Conservation (phyloP, 2,113 vertebrate species). For the Trogon surrucura region DNA sequence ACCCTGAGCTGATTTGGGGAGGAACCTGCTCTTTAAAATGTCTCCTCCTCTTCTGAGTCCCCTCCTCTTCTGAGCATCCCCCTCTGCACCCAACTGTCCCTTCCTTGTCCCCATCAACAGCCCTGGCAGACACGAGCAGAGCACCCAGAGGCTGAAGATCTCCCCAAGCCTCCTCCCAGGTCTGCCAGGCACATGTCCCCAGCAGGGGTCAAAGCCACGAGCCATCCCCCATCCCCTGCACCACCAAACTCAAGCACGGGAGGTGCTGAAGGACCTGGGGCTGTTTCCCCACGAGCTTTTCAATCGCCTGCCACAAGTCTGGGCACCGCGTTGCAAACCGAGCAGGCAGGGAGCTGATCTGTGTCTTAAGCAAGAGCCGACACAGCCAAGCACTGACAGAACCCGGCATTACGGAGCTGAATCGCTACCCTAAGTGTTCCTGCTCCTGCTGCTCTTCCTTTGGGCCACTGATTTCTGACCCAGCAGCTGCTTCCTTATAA, state of each 20-base stretch:
- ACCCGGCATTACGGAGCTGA: rapidly evolving
- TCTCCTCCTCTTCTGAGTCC: neutral
- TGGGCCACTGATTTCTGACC: neutral
- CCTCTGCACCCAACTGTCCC: neutral
- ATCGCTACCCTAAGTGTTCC: neutral
- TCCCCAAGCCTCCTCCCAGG: neutral
- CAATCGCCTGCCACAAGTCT: rapidly evolving
- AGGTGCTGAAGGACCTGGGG: neutral
- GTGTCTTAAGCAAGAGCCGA: neutral
- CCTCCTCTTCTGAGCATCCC: neutral
- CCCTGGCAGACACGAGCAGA: neutral
- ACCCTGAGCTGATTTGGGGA: neutral
- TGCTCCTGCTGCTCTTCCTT: neutral
- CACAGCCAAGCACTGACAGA: neutral
- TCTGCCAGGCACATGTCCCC: neutral
- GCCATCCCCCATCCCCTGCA: neutral
- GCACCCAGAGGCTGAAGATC: neutral
- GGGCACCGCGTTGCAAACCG: neutral
- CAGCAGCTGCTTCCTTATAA: neutral
- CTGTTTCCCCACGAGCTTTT: rapidly evolving
- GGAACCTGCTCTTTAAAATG: neutral
- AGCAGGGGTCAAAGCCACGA: rapidly evolving
- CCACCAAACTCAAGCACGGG: neutral
- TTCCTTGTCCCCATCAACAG: neutral
- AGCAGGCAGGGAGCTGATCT: neutral